Evolutionary conservation across 2,888 invertebrate species (phyloP).

Genomic region (Choristoneura rosaceana): DNA sequence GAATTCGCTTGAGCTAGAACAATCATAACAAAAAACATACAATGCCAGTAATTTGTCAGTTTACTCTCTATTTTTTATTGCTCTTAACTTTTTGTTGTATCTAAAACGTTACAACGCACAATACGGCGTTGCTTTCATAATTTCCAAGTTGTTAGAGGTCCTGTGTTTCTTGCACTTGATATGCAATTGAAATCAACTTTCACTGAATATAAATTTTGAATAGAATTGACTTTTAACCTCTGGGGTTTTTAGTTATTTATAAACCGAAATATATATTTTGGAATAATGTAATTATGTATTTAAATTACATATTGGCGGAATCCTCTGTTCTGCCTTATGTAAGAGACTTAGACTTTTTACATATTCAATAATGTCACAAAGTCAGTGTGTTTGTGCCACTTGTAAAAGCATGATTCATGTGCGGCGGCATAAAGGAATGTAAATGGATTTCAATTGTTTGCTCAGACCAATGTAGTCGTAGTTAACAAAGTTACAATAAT

Average conservation of each 20-base stretch:
- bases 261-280: slow-evolving; percentile 1
- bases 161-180: slow-evolving; percentile 28
- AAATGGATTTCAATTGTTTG: slow-evolving; percentile 40
- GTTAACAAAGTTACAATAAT: background rate
- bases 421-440: slow-evolving; percentile 39
- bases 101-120: background rate
- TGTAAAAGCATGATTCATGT: slow-evolving; percentile 56
- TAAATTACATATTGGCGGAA: slow-evolving; percentile 6
- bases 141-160: slow-evolving; percentile 4
- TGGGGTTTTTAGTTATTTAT: slow-evolving; percentile 12
- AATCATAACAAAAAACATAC: no score
- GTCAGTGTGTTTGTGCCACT: slow-evolving; percentile 48
- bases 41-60: background rate
- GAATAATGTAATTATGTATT: slow-evolving; percentile 6
- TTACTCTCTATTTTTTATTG: slow-evolving; percentile 9
- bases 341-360: slow-evolving; percentile 45
- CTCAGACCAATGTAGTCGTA: slow-evolving; percentile 13
- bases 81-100: background rate
- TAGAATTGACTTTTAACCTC: slow-evolving; percentile 33
- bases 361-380: slow-evolving; percentile 63
- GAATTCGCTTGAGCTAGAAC: no score
- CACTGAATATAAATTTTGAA: slow-evolving; percentile 40
- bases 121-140: slow-evolving; percentile 1
- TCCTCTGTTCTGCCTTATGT: slow-evolving; percentile 20
- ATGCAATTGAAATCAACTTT: slow-evolving; percentile 39